Conservation (phyloP, 2,888 invertebrate species). For the Perithous albicinctus region DNA sequence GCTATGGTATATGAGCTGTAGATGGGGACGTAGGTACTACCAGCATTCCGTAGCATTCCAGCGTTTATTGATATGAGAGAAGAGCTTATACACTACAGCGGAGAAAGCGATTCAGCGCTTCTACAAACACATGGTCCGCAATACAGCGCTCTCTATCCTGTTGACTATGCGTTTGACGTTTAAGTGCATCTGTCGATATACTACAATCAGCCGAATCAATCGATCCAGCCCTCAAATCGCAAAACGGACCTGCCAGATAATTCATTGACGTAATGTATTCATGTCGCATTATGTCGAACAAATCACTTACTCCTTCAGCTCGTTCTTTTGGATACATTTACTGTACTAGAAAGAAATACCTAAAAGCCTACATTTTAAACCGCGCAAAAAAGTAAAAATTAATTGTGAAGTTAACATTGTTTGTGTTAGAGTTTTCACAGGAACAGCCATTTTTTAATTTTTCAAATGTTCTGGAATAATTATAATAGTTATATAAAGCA, state of each 20-base stretch:
- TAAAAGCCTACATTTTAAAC: background rate
- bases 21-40: background rate
- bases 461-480: too few species aligned
- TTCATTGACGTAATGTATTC: background rate
- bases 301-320: background rate
- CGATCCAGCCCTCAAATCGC: background rate
- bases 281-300: constrained; percentile 5
- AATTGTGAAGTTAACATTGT: background rate
- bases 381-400: background rate
- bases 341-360: background rate
- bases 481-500: too few species aligned
- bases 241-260: background rate
- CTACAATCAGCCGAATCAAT: constrained; percentile 13
- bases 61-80: constrained; percentile 5
- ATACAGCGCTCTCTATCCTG: background rate
- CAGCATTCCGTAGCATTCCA: background rate
- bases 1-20: background rate
- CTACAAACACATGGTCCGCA: background rate
- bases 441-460: too few species aligned
- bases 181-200: constrained; percentile 19
- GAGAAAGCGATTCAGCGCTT: background rate
- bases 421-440: too few species aligned
- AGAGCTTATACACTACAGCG: background rate
- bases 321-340: background rate
- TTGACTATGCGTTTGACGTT: constrained; percentile 37